Conservation (phyloP, 2,888 invertebrate species). For the Aplocera efformata region DNA sequence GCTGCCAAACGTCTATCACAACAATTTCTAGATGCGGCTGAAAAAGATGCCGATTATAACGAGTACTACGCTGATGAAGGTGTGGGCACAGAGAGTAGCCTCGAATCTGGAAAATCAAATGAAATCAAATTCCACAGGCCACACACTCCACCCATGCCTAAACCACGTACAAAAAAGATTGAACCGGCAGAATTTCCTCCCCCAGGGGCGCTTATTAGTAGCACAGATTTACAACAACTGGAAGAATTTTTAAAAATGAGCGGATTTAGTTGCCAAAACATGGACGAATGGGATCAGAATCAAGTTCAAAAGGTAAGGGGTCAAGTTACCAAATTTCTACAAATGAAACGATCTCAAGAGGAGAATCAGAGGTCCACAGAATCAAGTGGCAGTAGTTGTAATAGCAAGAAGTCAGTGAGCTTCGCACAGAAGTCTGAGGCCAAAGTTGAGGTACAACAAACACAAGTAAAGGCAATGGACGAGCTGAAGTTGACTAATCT, state of each 20-base stretch:
- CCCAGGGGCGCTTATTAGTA: conserved; percentile 76
- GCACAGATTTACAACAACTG: conserved; percentile 83
- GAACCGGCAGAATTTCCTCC: conserved; percentile 75
- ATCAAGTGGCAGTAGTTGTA: conserved; percentile 79
- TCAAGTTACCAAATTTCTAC: conserved; percentile 85
- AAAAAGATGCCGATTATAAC: conserved; percentile 76
- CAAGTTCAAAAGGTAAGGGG: conserved; percentile 85
- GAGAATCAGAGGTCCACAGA: conserved; percentile 81
- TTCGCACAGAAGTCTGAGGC: conserved; percentile 83
- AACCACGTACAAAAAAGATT: conserved; percentile 70
- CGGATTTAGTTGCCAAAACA: conserved; percentile 84
- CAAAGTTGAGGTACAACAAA: conserved; percentile 58
- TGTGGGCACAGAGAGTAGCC: conserved; percentile 80
- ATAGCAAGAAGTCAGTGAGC: conserved; percentile 87
- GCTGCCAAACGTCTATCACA: conserved; percentile 75
- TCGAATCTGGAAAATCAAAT: conserved; percentile 80
- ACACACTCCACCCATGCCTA: conserved; percentile 76
- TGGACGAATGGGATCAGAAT: conserved; percentile 84
- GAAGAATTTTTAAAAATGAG: conserved; percentile 87
- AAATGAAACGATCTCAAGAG: conserved; percentile 85
- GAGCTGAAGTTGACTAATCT: conserved; percentile 69
- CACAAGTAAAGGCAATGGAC: conserved; percentile 73
- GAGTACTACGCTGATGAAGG: conserved; percentile 82
- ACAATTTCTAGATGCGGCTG: conserved; percentile 75
- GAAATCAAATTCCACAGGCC: conserved; percentile 73